These are phyloP conservation scores for Centropyge bicolor DNA, from an alignment of 2,797 vertebrate genomes.

Conservation along the genomic window DNA sequence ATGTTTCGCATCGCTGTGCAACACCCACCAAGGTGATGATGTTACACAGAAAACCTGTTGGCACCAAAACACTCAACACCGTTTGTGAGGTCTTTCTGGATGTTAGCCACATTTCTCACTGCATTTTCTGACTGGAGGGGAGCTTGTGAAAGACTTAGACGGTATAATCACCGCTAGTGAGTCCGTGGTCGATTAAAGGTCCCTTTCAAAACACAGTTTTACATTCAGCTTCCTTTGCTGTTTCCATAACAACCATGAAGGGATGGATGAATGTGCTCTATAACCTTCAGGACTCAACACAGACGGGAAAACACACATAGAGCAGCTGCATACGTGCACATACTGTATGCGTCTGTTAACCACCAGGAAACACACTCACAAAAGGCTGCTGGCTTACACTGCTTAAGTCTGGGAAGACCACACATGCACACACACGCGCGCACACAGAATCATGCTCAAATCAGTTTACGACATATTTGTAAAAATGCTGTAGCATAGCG, in stretches of 20 bases:
- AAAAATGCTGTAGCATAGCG: constrained; percentile 5
- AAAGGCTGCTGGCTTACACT: constrained; percentile 3
- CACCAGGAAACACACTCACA: constrained; percentile 1
- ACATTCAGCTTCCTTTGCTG: constrained; percentile 83
- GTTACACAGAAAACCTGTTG: constrained; percentile 47
- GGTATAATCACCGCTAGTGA: constrained; percentile 55
- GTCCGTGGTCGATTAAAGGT: constrained; percentile 69
- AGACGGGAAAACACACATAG: constrained; percentile 51
- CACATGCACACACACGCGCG: constrained; percentile 2
- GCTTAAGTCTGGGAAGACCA: not conserved
- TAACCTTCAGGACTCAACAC: constrained; percentile 84
- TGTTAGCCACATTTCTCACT: constrained; percentile 17
- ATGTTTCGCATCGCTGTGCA: constrained; percentile 26
- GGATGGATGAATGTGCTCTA: constrained; percentile 75
- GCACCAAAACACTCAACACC: constrained; percentile 26
- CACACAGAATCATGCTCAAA: constrained; percentile 10
- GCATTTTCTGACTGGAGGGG: constrained; percentile 23
- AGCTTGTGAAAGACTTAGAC: constrained; percentile 43
- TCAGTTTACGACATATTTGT: constrained; percentile 6
- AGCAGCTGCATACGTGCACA: constrained; percentile 35
- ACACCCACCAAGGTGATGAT: constrained; percentile 56
- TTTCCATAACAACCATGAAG: constrained; percentile 86
- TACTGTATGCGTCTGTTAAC: constrained; percentile 6
- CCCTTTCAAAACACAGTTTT: constrained; percentile 75
- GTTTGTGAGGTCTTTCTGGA: constrained; percentile 23